These are phyloP conservation scores for Lapara coniferarum DNA, from an alignment of 2,888 invertebrate species.

Conservation along the genomic window DNA sequence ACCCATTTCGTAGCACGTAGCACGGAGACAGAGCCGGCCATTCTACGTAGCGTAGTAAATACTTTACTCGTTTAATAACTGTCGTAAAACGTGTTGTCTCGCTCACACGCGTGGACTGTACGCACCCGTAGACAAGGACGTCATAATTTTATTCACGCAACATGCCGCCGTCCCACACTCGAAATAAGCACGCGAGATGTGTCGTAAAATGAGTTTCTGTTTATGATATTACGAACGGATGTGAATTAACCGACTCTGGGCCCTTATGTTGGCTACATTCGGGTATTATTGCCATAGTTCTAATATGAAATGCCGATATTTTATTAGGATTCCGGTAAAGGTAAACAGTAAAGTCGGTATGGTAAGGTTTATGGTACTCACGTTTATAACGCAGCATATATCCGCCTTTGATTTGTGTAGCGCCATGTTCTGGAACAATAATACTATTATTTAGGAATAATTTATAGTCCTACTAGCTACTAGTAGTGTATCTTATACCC, in stretches of 20 bases:
- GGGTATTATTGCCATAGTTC: slow-evolving; percentile 29
- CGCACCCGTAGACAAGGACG: slow-evolving; percentile 12
- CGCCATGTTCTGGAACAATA: slow-evolving; percentile 83
- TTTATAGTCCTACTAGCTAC: too few relatives aligned
- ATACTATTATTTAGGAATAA: slow-evolving; percentile 27
- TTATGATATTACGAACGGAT: slow-evolving; percentile 31
- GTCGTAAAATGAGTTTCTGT: slow-evolving; percentile 34
- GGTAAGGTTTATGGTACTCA: slow-evolving; percentile 74
- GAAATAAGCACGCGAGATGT: slow-evolving; percentile 31
- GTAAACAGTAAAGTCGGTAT: slow-evolving; percentile 9
- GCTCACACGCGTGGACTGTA: neutral
- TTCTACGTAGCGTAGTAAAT: slow-evolving; percentile 24
- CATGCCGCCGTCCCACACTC: neutral
- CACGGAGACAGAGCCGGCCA: slow-evolving; percentile 6
- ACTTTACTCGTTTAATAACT: slow-evolving; percentile 16
- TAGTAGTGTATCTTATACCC: too few relatives aligned
- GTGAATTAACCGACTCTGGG: slow-evolving; percentile 25
- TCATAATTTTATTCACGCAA: slow-evolving; percentile 3
- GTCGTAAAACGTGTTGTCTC: slow-evolving; percentile 5
- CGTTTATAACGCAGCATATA: slow-evolving; percentile 90
- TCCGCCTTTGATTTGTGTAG: slow-evolving; percentile 89
- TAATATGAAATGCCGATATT: slow-evolving; percentile 27
- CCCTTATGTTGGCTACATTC: slow-evolving; percentile 26
- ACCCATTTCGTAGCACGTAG: slow-evolving; percentile 13
- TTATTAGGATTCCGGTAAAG: slow-evolving; percentile 26